phyloP scores from a whole-genome alignment of 2,888 invertebrate genomes.

The Orthosia gracilis region DNA sequence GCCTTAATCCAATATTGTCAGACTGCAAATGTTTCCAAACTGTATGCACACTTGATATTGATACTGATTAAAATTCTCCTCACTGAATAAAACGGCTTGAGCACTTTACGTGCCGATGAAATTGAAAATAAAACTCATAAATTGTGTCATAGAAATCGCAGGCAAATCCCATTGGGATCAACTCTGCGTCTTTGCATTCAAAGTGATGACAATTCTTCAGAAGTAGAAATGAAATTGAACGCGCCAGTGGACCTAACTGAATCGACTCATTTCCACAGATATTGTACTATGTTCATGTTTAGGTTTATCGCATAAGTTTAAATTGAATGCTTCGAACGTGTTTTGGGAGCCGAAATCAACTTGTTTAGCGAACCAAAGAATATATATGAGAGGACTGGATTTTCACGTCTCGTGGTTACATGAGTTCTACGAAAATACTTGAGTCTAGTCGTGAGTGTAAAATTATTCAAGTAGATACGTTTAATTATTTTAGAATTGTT shows the following conservation, averaged over 20 bases:
- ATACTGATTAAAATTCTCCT: slow-evolving; percentile 18
- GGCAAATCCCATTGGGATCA: neutral
- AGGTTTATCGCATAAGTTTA: slow-evolving; percentile 34
- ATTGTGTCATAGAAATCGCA: slow-evolving; percentile 14
- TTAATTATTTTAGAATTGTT: neutral
- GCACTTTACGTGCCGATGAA: neutral
- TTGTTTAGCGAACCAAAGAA: neutral
- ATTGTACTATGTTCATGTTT: neutral
- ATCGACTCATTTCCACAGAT: slow-evolving; percentile 7
- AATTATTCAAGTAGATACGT: neutral
- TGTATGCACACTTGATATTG: neutral
- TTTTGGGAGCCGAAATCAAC: neutral
- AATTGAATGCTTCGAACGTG: slow-evolving; percentile 38
- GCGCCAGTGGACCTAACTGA: neutral
- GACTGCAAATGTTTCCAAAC: neutral
- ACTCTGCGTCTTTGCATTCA: neutral
- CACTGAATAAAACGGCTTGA: neutral
- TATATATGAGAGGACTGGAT: neutral
- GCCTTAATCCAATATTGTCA: neutral
- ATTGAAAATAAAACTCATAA: slow-evolving; percentile 12
- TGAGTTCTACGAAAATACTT: neutral
- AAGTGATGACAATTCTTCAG: slow-evolving; percentile 3
- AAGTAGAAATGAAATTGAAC: slow-evolving; percentile 11
- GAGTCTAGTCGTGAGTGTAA: neutral
- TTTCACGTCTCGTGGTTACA: neutral